Percentiles rank a stretch among this genome's conserved stretches.
Evolutionary conservation across 2,113 vertebrate genomes (phyloP).

Genomic region (Festucalex cinctus): DNA sequence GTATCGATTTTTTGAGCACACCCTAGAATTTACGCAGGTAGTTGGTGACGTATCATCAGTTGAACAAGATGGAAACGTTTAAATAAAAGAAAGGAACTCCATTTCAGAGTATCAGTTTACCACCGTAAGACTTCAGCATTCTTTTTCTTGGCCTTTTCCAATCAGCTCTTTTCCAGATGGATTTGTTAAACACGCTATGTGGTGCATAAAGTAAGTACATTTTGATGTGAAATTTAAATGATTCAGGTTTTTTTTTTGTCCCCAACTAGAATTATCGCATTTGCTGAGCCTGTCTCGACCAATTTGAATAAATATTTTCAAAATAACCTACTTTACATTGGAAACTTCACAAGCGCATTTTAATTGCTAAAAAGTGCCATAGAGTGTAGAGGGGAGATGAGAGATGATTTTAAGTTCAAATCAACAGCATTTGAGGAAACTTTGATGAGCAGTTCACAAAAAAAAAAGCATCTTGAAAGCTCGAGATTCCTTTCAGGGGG

Average conservation of each 20-base stretch:
- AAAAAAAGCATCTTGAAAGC: slow-evolving; percentile 55
- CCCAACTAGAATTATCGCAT: not conserved
- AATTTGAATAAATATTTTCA: slow-evolving; percentile 29
- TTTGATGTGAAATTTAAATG: not conserved
- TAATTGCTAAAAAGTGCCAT: slow-evolving; percentile 16
- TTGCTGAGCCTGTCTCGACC: slow-evolving; percentile 1
- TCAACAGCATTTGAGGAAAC: slow-evolving; percentile 42
- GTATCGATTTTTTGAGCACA: no score
- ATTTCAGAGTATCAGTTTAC: not conserved
- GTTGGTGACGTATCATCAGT: not conserved
- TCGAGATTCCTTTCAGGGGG: slow-evolving; percentile 51
- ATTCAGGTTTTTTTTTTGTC: not conserved
- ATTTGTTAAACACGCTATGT: not conserved
- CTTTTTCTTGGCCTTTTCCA: not conserved
- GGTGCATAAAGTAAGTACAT: not conserved
- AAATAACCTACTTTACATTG: slow-evolving; percentile 20
- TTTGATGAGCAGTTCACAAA: slow-evolving; percentile 60
- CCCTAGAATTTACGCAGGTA: not conserved
- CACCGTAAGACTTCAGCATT: not conserved
- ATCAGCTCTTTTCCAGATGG: slow-evolving; percentile 4
- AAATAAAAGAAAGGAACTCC: not conserved
- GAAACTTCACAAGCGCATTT: slow-evolving; percentile 16
- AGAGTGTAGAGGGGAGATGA: slow-evolving; percentile 12
- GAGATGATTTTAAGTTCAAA: slow-evolving; percentile 21
- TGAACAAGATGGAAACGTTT: not conserved